Conservation (phyloP, 1,140 invertebrate genomes). For the Plodia interpunctella region DNA sequence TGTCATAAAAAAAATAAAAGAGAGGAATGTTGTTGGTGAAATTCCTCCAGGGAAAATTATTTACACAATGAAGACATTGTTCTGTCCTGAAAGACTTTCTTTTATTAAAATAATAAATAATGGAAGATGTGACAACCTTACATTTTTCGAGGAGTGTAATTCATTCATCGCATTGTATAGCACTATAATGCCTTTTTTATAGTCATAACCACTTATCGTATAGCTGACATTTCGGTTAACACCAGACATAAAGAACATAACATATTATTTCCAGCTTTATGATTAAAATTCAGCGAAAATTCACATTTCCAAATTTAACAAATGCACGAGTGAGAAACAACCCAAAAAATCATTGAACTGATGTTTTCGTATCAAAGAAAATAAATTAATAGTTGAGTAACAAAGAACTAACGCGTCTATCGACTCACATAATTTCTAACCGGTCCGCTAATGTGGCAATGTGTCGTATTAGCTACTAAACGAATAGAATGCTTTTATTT, state of each 20-base stretch:
- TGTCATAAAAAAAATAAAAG: not conserved
- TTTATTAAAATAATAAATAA: not conserved
- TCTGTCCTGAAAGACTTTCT: not conserved
- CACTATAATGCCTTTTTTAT: too few relatives aligned
- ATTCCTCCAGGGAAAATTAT: not conserved
- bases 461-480: constrained; percentile 4
- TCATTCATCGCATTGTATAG: not conserved
- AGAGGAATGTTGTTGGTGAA: not conserved
- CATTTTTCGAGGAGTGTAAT: not conserved
- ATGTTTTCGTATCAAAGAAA: too few relatives aligned
- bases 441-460: not conserved
- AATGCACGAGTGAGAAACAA: too few relatives aligned
- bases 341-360: too few relatives aligned
- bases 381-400: too few relatives aligned
- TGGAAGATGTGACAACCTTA: not conserved
- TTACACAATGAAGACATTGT: constrained; percentile 1
- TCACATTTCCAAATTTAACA: too few relatives aligned
- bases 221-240: too few relatives aligned
- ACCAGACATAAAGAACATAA: too few relatives aligned
- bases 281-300: not conserved
- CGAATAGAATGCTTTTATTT: not conserved
- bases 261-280: too few relatives aligned
- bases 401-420: not conserved
- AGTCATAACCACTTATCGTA: too few relatives aligned
- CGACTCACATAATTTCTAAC: not conserved